These are phyloP conservation scores for Rhysida immarginata DNA, from an alignment of 1,140 invertebrate genomes.

Conservation along the genomic window DNA sequence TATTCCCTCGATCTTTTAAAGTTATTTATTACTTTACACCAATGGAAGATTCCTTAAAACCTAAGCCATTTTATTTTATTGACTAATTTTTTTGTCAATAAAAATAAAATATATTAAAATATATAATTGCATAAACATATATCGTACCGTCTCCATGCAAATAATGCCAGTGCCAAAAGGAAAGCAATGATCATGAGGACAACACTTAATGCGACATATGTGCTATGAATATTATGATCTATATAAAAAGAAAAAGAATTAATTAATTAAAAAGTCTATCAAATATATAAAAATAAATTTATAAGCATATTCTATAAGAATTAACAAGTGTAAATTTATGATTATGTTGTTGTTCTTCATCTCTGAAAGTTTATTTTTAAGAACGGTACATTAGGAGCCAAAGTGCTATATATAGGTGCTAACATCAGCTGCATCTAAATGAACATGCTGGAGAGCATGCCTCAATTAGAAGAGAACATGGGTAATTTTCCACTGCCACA, in stretches of 20 bases:
- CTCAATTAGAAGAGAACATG: no score
- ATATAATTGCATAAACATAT: neutral
- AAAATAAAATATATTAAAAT: neutral
- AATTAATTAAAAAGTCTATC: no score
- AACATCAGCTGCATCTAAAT: no score
- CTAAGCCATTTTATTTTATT: neutral
- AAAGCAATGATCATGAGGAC: neutral
- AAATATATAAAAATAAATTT: no score
- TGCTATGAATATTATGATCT: constrained; percentile 4
- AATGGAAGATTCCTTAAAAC: neutral
- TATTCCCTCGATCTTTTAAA: neutral
- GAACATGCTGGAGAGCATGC: no score
- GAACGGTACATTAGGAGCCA: no score
- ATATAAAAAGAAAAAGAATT: neutral
- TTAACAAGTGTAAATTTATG: no score
- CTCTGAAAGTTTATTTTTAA: no score
- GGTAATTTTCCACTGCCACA: no score
- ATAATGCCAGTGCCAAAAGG: neutral
- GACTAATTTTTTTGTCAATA: neutral
- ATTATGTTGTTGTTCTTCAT: no score
- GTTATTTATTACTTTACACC: neutral
- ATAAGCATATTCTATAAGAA: no score
- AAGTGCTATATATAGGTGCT: no score
- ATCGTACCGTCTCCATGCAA: constrained; percentile 4
- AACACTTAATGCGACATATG: neutral